These are phyloP conservation scores for Meliscaeva auricollis DNA, from an alignment of 2,888 invertebrate species.

Conservation along the genomic window DNA sequence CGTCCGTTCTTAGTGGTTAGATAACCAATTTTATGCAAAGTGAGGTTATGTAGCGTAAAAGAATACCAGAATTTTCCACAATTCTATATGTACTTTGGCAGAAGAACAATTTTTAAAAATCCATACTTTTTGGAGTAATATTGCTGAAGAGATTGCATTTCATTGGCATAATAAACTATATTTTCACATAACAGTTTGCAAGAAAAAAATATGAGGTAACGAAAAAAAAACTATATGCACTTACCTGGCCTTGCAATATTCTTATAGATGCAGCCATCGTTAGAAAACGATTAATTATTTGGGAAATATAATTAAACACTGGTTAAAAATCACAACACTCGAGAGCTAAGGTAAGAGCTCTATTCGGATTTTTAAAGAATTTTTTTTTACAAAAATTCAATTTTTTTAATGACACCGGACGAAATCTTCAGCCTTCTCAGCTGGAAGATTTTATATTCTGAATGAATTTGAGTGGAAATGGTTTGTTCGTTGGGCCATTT, in stretches of 20 bases:
- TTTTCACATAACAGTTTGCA: background rate
- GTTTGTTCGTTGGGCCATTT: slow-evolving; percentile 37
- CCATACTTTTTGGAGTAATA: background rate
- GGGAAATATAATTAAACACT: slow-evolving; percentile 73
- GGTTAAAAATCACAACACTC: slow-evolving; percentile 65
- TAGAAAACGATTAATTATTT: slow-evolving; percentile 57
- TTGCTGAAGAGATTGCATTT: background rate
- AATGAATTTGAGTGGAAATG: slow-evolving; percentile 76
- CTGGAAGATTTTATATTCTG: slow-evolving; percentile 83
- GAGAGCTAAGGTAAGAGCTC: slow-evolving; percentile 7
- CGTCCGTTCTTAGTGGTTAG: slow-evolving; percentile 62
- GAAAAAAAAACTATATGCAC: slow-evolving; percentile 51
- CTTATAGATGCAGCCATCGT: slow-evolving; percentile 80
- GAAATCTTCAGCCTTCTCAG: slow-evolving; percentile 84
- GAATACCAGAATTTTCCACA: slow-evolving; percentile 44
- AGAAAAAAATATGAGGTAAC: slow-evolving; percentile 37
- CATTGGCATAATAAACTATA: background rate
- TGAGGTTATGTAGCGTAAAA: slow-evolving; percentile 57
- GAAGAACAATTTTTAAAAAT: background rate
- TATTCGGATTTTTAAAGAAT: slow-evolving; percentile 36
- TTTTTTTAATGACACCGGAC: slow-evolving; percentile 50
- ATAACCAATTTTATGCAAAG: slow-evolving; percentile 62
- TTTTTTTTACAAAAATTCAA: slow-evolving; percentile 36
- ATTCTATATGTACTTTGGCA: background rate
- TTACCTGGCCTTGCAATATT: slow-evolving; percentile 82